These are phyloP conservation scores for Trypoxylus dichotomus DNA, from an alignment of 1,140 invertebrate genomes.

Conservation along the genomic window DNA sequence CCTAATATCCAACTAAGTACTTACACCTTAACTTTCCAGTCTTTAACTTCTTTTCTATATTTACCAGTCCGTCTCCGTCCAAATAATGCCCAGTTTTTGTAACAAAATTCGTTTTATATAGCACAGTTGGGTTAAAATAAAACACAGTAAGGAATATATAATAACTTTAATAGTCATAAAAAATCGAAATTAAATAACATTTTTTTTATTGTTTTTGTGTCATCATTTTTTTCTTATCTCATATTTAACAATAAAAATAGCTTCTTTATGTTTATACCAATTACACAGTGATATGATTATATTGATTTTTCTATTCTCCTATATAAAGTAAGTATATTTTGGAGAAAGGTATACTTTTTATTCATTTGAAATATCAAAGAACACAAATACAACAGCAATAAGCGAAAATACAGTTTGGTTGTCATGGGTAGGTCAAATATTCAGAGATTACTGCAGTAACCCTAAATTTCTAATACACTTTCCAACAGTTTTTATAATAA, in stretches of 20 bases:
- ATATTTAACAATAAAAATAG: constrained; percentile 30
- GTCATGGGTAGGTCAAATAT: neutral
- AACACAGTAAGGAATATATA: constrained; percentile 19
- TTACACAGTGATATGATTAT: constrained; percentile 30
- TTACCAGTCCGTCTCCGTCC: too few species aligned
- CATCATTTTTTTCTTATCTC: neutral
- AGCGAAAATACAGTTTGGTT: neutral
- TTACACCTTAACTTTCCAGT: too few species aligned
- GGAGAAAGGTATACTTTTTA: neutral
- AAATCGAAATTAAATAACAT: constrained; percentile 32
- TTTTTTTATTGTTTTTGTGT: constrained; percentile 5
- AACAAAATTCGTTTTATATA: neutral
- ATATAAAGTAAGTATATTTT: neutral
- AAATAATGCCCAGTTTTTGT: too few species aligned
- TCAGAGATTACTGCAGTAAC: neutral
- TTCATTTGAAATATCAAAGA: neutral
- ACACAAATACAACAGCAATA: constrained; percentile 7
- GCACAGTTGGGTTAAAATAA: neutral
- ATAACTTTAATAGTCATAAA: constrained; percentile 32
- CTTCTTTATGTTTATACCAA: constrained; percentile 26
- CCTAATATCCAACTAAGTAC: too few species aligned
- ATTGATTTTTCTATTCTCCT: neutral
- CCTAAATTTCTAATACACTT: too few species aligned
- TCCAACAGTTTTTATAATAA: too few species aligned
- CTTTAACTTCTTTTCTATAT: too few species aligned